Conservation (phyloP, 2,113 vertebrate species). For the Podarcis cretensis region DNA sequence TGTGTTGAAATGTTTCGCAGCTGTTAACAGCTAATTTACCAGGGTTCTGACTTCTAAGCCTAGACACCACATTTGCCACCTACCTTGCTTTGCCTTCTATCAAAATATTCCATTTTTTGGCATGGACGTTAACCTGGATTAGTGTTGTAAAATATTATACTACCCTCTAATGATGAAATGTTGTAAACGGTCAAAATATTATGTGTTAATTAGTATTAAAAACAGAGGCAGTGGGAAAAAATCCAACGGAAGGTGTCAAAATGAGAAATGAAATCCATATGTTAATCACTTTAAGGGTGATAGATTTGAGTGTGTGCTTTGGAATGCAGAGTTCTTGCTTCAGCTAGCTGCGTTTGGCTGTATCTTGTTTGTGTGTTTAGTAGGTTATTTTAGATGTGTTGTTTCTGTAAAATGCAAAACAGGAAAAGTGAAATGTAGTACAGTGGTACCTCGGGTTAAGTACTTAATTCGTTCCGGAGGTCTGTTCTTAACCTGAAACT, state of each 20-base stretch:
- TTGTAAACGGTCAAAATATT: conserved; percentile 12
- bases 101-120: background rate
- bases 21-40: background rate
- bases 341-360: background rate
- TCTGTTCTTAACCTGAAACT: too few relatives aligned
- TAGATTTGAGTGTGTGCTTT: conserved; percentile 9
- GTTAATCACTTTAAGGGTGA: background rate
- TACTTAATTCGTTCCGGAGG: too few relatives aligned
- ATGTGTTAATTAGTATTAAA: conserved; percentile 18
- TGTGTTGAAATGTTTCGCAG: background rate
- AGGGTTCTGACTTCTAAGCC: background rate
- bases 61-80: background rate
- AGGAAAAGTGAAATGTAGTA: background rate
- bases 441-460: too few relatives aligned
- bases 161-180: conserved; percentile 8
- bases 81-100: background rate
- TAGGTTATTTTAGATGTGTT: conserved; percentile 20
- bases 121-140: background rate
- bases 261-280: background rate
- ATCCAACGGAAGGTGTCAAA: conserved; percentile 12
- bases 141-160: conserved; percentile 13
- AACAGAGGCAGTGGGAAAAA: background rate
- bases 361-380: background rate
- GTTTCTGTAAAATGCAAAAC: conserved; percentile 20
- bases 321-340: background rate